Base-by-base conservation (phyloP, 2,113 vertebrate genomes). In the Rhineura floridana region DNA sequence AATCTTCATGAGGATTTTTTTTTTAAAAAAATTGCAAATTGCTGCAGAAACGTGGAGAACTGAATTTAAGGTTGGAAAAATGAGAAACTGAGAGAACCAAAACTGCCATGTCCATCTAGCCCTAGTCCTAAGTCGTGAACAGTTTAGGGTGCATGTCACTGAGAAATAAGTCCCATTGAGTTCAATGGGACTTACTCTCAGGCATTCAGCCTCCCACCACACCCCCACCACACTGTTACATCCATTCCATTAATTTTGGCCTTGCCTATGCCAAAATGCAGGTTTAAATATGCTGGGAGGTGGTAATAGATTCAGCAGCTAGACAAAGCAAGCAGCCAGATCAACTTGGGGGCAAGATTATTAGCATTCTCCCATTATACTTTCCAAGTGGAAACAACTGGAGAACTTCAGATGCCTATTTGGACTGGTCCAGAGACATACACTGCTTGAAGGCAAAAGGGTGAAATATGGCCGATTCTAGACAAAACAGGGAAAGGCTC, bases 321-420 rank as follows among this genome's bases (percentile, higher is more conserved):
- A 91, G 94, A 95, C 93, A 93, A 94, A 94, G 92, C 84, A 92
- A 95, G 88, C 85, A 86, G 93, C 88, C 86, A 94, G 93, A 93
- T 93, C 91, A 94, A 95, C 94, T 93, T 33, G 89, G 90, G 85
- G 88, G 91, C 91, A 94, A 91, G 63, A 86, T 94, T 91, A 94
- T 95, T 95, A 95, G 93, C 92, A 94, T 94, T 95, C 92, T 91
- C 88, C 92, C 92, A 92, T 95, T 95, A 75, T 91, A 89, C 93
- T 94, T 94, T 93, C 95, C 90, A 92, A 93, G 91, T 91, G 91
- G 91, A 93, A 95, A 93, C 91, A 94, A 94, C 90, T 90, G 92
- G 92, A 94, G 94, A 94, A 83, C 91, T 91, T 75, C 92, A 95
- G 89, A 90, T 93, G 92, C 93, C 0, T 73, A 80, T 92, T 93